Base-by-base conservation (phyloP, 2,888 invertebrate species). In the Neoscelio sp. region DNA sequence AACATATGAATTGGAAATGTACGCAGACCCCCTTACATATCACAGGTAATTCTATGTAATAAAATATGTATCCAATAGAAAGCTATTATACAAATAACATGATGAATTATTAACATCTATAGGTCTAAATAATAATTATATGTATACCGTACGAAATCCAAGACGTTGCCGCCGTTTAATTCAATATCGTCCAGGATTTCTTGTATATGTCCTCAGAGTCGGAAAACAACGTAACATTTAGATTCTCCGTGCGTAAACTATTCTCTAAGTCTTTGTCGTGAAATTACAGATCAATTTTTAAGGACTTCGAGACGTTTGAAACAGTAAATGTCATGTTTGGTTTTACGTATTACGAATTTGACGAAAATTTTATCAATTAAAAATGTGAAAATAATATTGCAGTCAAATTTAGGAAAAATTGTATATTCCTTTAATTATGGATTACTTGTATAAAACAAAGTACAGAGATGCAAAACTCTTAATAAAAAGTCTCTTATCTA, bases 1-100 rank as follows among this genome's bases (percentile, higher is more conserved):
- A 70, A 70, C 70, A 60, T 70, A 65, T 48, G 70, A 75, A 65
- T 58, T 77, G 68, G 62, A 70, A 77, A 65, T 70, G 50, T 77
- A 65, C 70, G 65, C 58, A 70, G 70, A 77, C 77, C 77, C 76
- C 77, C 77, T 79, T 78, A 71, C 86, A 88, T 89, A 89, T 89
- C 89, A 89, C 89, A 89, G 89, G 88, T 88, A 87, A 89, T 86
- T 86, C 85, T 85, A 83, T 83, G 84, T 82, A 84, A 84, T 86
- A 87, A 87, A 82, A 87, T 87, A 86, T 85, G 83, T 85, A 65
- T 76, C 48, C 60, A 80, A 76, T 76, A 67, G 60, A 80, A 76
- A 80, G 67, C 75, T 64, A 75, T 79, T 48, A 67, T 75, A 75
- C 74, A 74, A 58, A 79, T 79, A 75, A 68, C 60, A 71, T 77